phyloP scores from a whole-genome alignment of 2,797 vertebrate species.

The Poliocrania exsul region DNA sequence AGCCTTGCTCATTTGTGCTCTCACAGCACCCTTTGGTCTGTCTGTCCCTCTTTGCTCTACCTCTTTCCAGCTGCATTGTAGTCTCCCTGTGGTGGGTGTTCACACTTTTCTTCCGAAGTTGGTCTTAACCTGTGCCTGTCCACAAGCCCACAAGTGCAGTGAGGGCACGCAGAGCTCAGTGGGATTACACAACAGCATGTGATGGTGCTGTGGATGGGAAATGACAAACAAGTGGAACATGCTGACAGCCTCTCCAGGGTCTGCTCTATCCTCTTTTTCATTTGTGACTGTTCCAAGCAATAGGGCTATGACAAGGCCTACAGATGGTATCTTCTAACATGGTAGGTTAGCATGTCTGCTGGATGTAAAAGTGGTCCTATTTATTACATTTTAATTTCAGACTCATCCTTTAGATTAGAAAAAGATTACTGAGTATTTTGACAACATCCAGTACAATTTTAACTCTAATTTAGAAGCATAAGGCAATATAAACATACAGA shows the following conservation, averaged over 20 bases:
- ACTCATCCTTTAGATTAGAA: neutral
- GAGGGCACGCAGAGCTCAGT: neutral
- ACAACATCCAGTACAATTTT: neutral
- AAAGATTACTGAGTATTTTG: neutral
- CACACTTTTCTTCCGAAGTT: neutral
- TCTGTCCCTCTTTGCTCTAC: neutral
- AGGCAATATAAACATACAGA: neutral
- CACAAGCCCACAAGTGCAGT: neutral
- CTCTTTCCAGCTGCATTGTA: fast-evolving
- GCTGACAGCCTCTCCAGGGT: neutral
- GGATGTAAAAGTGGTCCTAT: neutral
- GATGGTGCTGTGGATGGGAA: neutral
- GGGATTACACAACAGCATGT: neutral
- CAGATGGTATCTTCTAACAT: neutral
- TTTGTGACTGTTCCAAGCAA: neutral
- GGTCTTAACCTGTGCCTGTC: neutral
- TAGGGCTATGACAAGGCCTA: neutral
- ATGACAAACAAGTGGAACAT: neutral
- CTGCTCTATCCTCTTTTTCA: neutral
- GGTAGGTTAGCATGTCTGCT: neutral
- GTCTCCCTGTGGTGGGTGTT: neutral
- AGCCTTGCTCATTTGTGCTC: neutral
- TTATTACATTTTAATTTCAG: neutral
- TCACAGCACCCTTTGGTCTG: neutral
- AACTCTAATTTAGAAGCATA: neutral